Percentiles rank a stretch among this genome's conserved stretches.
Conservation (phyloP, 2,113 vertebrate genomes). For the Nycticebus coucang region DNA sequence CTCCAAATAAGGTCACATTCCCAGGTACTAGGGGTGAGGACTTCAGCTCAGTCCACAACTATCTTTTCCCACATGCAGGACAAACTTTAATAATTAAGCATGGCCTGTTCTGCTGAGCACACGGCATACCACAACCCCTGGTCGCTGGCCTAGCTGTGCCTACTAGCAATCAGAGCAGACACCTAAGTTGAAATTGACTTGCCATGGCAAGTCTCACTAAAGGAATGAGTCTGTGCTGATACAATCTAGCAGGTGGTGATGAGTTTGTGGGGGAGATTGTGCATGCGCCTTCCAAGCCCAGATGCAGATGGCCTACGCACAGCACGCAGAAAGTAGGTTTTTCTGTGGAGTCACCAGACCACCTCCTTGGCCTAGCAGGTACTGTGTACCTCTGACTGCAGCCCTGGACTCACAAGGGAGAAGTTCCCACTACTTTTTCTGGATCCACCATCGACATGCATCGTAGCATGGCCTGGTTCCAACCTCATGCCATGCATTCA, state of each 20-base stretch:
- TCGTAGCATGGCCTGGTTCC: not conserved
- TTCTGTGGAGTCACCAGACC: no score
- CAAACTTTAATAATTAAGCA: not conserved
- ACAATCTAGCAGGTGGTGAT: rapidly evolving
- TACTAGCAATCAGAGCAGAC: not conserved
- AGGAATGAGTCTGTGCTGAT: not conserved
- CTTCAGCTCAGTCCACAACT: not conserved
- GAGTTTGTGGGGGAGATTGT: rapidly evolving
- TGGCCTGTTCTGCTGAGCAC: not conserved
- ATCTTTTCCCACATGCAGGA: not conserved
- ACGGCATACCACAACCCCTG: not conserved
- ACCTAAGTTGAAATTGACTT: not conserved
- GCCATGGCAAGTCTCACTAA: not conserved
- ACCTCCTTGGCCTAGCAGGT: not conserved
- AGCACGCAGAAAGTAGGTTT: no score
- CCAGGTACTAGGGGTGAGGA: not conserved
- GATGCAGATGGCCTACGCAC: rapidly evolving
- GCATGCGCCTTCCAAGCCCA: rapidly evolving
- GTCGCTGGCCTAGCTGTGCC: not conserved
- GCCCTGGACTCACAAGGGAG: not conserved
- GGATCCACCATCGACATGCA: not conserved
- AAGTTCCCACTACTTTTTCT: not conserved
- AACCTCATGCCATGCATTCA: not conserved
- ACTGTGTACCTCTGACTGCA: rapidly evolving
- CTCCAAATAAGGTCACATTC: not conserved